Evolutionary conservation across 2,113 vertebrate species (phyloP), one percentile per base, ranked within the genome.

Genomic region (Sula dactylatra): DNA sequence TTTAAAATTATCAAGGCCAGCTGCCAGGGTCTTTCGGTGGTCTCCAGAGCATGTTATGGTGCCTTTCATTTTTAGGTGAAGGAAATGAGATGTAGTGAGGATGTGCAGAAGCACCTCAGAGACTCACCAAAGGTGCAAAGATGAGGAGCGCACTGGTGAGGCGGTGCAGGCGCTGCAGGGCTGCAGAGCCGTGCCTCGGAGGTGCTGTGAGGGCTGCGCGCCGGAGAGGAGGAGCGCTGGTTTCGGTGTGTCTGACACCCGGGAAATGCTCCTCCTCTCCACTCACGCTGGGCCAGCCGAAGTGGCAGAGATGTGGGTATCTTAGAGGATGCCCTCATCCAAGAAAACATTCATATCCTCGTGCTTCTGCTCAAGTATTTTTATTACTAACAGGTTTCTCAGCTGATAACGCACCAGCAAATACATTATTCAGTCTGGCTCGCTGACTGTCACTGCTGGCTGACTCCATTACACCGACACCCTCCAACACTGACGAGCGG

Each of bases 371-470:
- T 50, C 84, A 34, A 96, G 93, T 92, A 78, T 81, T 95, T 96
- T 94, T 94, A 94, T 97, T 79, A 62, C 87, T 74, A 87, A 77
- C 93, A 95, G 84, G 90, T 93, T 97, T 96, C 96, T 79, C 54
- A 77, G 90, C 91, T 97, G 96, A 71, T 95, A 97, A 84, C 54
- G 76, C 69, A 69, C 47, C 72, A 50, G 56, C 32, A 56, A 91
- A 97, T 96, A 70, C 95, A 96, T 96, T 91, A 94, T 94, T 97
- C 95, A 97, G 77, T 32, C 77, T 54, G 82, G 59, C 78, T 94
- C 67, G 5, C 87, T 89, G 92, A 67, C 86, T 78, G 78, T 38
- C 71, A 16, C 78, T 64, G 66, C 91, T 83, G 86, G 64, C 87
- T 82, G 82, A 82, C 85, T 95, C 94, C 70, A 31, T 91, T 58